A percentile compares a stretch with the other conserved stretches of the same genome.
Evolutionary conservation across 30 jellyfish, hydroid and myxozoan genomes (phyloP).

Genomic region (Aurelia sp.): DNA sequence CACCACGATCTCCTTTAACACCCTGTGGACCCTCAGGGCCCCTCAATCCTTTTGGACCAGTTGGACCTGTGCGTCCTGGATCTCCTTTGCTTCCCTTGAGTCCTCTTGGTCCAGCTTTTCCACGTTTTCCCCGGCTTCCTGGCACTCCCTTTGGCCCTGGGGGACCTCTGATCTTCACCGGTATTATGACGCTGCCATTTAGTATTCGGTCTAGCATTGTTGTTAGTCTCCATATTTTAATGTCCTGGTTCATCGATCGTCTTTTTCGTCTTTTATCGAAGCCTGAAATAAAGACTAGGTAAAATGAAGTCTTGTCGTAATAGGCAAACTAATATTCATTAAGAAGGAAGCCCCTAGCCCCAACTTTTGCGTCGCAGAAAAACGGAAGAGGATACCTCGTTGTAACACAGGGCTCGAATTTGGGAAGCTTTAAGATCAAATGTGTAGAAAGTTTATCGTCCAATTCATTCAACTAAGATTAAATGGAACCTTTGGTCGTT

Average conservation of each 20-base stretch:
- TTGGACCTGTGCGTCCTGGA: not conserved
- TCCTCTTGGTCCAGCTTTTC: constrained; percentile 40
- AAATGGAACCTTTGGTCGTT: no score
- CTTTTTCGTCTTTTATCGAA: not conserved
- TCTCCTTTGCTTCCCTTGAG: constrained; percentile 5
- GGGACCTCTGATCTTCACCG: not conserved
- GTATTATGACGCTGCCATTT: not conserved
- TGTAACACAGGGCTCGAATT: no score
- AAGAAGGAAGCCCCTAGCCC: no score
- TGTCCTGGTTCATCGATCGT: not conserved
- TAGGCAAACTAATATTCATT: no score
- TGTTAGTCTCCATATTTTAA: constrained; percentile 7
- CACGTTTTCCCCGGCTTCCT: constrained; percentile 20
- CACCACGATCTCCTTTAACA: not conserved
- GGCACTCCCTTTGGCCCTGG: constrained; percentile 10
- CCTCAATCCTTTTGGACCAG: not conserved
- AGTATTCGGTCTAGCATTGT: not conserved
- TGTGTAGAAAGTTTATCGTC: no score
- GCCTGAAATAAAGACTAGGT: not conserved
- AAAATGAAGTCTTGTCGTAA: no score
- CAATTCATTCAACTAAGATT: no score
- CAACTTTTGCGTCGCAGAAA: no score
- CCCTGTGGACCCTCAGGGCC: constrained; percentile 9
- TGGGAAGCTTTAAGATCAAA: no score
- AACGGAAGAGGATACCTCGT: no score